A percentile compares a stretch with the other conserved stretches of the same genome.
Evolutionary conservation across 2,113 vertebrate genomes (phyloP).

Genomic region (Heptranchias perlo): DNA sequence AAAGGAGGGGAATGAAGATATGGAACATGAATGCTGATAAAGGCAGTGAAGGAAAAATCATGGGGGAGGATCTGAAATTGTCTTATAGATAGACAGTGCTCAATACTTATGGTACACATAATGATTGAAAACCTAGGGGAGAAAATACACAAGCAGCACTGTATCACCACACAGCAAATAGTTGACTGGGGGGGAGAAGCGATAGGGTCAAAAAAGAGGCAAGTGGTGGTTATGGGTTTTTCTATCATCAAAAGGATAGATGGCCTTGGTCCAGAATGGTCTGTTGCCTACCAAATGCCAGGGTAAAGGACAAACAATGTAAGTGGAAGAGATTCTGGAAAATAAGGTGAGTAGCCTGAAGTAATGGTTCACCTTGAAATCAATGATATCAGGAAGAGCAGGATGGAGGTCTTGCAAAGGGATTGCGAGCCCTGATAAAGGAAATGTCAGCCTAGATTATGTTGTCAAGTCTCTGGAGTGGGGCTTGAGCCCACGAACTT

Average conservation of each 20-base stretch:
- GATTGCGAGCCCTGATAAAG: neutral
- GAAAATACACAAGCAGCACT: too few species aligned
- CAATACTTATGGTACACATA: neutral
- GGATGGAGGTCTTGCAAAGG: neutral
- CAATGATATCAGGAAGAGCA: neutral
- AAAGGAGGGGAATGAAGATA: too few species aligned
- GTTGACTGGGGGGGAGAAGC: neutral
- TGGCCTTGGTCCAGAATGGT: too few species aligned
- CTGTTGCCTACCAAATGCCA: neutral
- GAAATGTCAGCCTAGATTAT: neutral
- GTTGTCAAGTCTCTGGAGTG: neutral
- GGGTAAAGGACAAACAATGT: neutral
- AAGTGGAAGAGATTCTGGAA: neutral
- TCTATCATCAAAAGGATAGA: neutral
- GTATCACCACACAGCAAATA: neutral
- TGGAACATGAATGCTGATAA: too few species aligned
- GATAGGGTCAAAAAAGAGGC: neutral
- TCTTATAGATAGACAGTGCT: neutral
- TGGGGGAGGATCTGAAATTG: too few species aligned
- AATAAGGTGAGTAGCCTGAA: neutral
- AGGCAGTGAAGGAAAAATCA: too few species aligned
- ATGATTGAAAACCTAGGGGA: too few species aligned
- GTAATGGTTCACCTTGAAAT: neutral
- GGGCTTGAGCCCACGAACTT: neutral
- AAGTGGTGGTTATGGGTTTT: neutral